A percentile compares a stretch with the other conserved stretches of the same genome.
Evolutionary conservation across 1,140 invertebrate genomes (phyloP).

Genomic region (Polypedilum pembai): DNA sequence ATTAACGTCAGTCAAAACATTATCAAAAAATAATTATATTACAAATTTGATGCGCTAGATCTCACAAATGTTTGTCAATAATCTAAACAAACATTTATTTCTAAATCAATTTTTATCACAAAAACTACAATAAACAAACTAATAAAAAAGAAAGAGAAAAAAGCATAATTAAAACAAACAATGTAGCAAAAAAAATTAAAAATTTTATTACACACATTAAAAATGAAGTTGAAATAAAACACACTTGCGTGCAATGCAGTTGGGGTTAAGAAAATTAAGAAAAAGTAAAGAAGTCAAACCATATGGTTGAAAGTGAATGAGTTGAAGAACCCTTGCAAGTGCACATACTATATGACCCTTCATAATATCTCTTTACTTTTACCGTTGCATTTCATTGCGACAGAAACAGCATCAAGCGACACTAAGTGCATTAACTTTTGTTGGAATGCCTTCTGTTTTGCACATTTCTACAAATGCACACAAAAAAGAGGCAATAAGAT

Average conservation of each 20-base stretch:
- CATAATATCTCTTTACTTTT: background rate
- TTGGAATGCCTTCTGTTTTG: too few species aligned
- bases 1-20: too few species aligned
- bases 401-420: background rate
- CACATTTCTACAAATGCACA: too few species aligned
- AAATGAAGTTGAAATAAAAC: slow-evolving; percentile 21
- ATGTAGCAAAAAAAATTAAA: slow-evolving; percentile 7
- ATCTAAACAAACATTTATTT: too few species aligned
- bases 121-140: too few species aligned
- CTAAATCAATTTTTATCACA: too few species aligned
- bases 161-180: background rate
- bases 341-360: slow-evolving; percentile 19
- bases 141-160: background rate
- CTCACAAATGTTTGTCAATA: too few species aligned
- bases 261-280: background rate
- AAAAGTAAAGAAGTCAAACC: background rate
- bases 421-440: background rate
- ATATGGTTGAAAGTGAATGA: background rate
- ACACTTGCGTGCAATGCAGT: slow-evolving; percentile 20
- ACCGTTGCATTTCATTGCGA: background rate
- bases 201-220: slow-evolving; percentile 10
- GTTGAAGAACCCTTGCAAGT: slow-evolving; percentile 25
- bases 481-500: too few species aligned
- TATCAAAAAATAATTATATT: too few species aligned
- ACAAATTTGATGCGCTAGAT: too few species aligned